phyloP scores from a whole-genome alignment of 2,888 invertebrate genomes.

The Nesidiocoris tenuis region DNA sequence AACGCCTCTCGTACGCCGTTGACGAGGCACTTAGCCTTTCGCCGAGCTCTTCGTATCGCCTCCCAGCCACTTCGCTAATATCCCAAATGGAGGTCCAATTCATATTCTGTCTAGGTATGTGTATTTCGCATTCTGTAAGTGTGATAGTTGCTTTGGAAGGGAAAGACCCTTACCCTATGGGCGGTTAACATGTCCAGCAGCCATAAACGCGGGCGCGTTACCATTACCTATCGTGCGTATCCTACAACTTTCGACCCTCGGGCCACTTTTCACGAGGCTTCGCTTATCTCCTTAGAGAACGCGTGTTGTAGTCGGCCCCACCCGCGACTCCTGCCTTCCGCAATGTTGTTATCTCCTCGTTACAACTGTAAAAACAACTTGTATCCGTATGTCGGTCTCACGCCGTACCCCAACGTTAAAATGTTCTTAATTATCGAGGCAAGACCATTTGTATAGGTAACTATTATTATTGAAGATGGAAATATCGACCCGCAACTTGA shows the following conservation, averaged over 20 bases:
- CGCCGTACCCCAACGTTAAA: too few species aligned
- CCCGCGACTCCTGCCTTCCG: neutral
- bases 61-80: constrained; percentile 15
- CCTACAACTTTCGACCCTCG: neutral
- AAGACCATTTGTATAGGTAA: too few species aligned
- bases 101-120: constrained; percentile 1
- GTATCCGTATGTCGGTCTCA: constrained; percentile 18
- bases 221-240: too few species aligned
- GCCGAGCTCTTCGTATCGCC: neutral
- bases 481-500: too few species aligned
- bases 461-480: too few species aligned
- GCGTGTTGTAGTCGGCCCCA: constrained; percentile 9
- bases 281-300: neutral
- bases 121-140: neutral
- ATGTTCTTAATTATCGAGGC: too few species aligned
- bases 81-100: constrained; percentile 27
- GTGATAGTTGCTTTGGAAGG: constrained; percentile 8
- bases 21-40: constrained; percentile 20
- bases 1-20: neutral
- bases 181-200: constrained; percentile 24
- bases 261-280: neutral
- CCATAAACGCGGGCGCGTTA: constrained; percentile 20
- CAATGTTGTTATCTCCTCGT: constrained; percentile 24
- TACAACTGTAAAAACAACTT: constrained; percentile 32
- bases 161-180: neutral